Conservation (phyloP, 1,140 invertebrate genomes). For the Lordiphosa mommai region DNA sequence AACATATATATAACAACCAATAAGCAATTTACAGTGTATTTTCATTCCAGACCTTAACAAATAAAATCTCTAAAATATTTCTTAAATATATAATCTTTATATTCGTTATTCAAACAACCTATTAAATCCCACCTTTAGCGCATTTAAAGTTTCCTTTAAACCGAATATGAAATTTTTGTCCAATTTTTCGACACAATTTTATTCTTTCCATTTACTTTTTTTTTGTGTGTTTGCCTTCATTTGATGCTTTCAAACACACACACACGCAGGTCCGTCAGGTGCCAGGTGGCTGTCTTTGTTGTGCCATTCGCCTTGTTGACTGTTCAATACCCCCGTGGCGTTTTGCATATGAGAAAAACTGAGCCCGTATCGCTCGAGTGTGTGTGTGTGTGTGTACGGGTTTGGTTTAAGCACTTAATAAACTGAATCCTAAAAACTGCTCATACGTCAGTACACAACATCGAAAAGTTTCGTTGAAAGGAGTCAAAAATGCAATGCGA, state of each 20-base stretch:
- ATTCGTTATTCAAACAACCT: no score
- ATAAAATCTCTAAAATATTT: no score
- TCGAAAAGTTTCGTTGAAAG: slow-evolving; percentile 30
- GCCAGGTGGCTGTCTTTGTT: slow-evolving; percentile 25
- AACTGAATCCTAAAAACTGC: slow-evolving; percentile 24
- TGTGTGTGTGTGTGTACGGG: background rate
- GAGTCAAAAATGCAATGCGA: slow-evolving; percentile 38
- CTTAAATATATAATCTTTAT: no score
- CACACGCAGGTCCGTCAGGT: background rate
- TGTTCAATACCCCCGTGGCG: slow-evolving; percentile 25
- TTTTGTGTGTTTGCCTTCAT: slow-evolving; percentile 50
- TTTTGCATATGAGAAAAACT: slow-evolving; percentile 27
- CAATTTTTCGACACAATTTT: slow-evolving; percentile 1
- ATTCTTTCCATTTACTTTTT: slow-evolving; percentile 15
- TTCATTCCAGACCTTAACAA: no score
- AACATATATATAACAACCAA: no score
- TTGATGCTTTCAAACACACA: slow-evolving; percentile 12
- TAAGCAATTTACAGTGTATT: no score
- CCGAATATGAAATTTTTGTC: slow-evolving; percentile 3
- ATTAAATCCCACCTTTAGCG: no score
- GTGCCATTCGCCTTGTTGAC: slow-evolving; percentile 24
- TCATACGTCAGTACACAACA: slow-evolving; percentile 36
- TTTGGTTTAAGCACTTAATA: slow-evolving; percentile 29
- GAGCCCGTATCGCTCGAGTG: background rate
- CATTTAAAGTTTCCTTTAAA: background rate